Base-by-base conservation (phyloP, 2,113 vertebrate genomes). In the Oryzias curvinotus region DNA sequence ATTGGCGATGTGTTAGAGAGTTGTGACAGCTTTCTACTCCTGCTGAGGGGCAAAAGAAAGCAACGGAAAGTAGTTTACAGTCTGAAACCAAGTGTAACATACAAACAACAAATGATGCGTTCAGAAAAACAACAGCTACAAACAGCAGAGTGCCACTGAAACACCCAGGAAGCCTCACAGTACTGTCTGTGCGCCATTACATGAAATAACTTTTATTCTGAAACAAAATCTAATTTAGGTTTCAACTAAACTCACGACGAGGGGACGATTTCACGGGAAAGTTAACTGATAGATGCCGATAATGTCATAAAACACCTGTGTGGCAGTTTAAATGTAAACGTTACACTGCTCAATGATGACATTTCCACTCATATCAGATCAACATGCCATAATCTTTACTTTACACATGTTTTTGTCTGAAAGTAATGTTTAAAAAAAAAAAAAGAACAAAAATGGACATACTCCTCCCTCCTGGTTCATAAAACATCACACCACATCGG, bases 1-100 rank as follows among this genome's bases (percentile, higher is more conserved):
- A 92, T 86, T 92, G 81, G 62, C 49, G 64, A 79, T 69, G 71
- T 75, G 78, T 84, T 78, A 77, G 81, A 77, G 62, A 85, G 68
- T 78, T 12, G 52, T 60, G 47, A 48, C 49, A 59, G 56, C 76
- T 74, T 56, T 60, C 28, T 36, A 63, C 7, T 75, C 57, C 5
- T 62, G 57, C 46, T 52, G 47, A 75, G 60, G 51, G 55, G 77
- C 66, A 65, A 67, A 19, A 64, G 19, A 79, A 62, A 77, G 73
- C 25, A 71, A 77, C 57, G 71, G 46, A 83, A 76, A 58, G 67
- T 64, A 25, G 62, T 81, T 79, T 89, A 86, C 79, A 84, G 82
- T 67, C 45, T 75, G 16, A 73, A 69, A 69, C 14, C 5, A 8
- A 45, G 19, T 14, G 55, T 69, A 62, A 73, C 14, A 49, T 48